Percentiles rank a stretch among this genome's conserved stretches.
These are phyloP conservation scores for Leptopilina boulardi DNA, from an alignment of 1,140 invertebrate genomes.

Conservation along the genomic window DNA sequence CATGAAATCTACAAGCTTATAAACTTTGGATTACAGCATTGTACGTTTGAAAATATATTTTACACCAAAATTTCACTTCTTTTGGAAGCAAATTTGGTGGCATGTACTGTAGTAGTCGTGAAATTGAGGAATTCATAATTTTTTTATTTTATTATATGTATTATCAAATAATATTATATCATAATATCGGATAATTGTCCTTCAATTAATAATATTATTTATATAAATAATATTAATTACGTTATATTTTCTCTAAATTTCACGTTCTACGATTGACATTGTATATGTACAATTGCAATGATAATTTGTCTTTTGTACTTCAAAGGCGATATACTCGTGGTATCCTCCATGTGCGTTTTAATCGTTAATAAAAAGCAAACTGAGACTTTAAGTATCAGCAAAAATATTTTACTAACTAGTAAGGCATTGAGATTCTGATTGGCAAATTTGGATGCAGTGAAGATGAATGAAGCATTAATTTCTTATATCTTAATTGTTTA, in stretches of 20 bases:
- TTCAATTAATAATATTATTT: too few species aligned
- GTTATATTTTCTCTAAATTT: not conserved
- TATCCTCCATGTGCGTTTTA: not conserved
- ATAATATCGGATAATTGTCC: too few species aligned
- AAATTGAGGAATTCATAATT: not conserved
- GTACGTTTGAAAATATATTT: conserved; percentile 55
- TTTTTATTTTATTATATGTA: too few species aligned
- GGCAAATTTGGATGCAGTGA: conserved; percentile 11
- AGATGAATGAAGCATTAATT: too few species aligned
- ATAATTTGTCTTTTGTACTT: conserved; percentile 28
- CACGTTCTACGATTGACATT: not conserved
- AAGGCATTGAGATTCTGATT: conserved; percentile 27
- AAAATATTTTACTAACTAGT: conserved; percentile 16
- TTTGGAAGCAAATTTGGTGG: not conserved
- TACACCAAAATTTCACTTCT: conserved; percentile 1
- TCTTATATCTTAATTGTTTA: too few species aligned
- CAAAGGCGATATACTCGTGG: conserved; percentile 32
- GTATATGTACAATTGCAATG: conserved; percentile 24
- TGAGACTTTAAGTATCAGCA: not conserved
- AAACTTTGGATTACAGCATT: conserved; percentile 58
- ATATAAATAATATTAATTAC: too few species aligned
- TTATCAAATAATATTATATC: too few species aligned
- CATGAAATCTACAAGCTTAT: conserved; percentile 25
- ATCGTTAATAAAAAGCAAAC: conserved; percentile 6
- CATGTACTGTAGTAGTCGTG: not conserved